Evolutionary conservation across 2,113 vertebrate species (phyloP).

Genomic region (Arizona elegans): DNA sequence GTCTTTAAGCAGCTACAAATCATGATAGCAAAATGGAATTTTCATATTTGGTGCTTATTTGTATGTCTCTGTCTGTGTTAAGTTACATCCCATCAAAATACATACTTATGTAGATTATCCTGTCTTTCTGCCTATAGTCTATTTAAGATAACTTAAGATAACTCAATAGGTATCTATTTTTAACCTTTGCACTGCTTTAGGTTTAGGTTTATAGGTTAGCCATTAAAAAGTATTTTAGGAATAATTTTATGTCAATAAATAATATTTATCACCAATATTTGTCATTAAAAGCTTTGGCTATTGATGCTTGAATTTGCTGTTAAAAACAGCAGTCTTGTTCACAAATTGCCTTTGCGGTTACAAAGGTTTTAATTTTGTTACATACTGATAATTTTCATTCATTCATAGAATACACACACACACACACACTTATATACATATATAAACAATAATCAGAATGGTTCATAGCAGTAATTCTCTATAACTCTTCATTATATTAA

Average conservation of each 20-base stretch:
- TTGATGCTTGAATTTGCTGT: not conserved
- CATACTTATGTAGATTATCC: not conserved
- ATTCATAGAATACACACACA: not conserved
- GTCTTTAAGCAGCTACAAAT: not conserved
- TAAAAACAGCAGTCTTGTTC: not conserved
- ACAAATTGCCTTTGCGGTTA: not conserved
- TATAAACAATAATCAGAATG: not conserved
- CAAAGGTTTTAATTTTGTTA: constrained; percentile 9
- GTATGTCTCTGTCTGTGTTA: not conserved
- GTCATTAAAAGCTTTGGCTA: not conserved
- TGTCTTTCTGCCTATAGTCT: no score
- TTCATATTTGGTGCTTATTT: not conserved
- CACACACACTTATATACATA: not conserved
- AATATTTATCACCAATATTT: not conserved
- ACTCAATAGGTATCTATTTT: not conserved
- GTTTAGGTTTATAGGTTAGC: not conserved
- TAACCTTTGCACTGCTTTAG: not conserved
- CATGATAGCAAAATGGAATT: not conserved
- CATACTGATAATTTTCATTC: not conserved
- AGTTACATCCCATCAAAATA: not conserved
- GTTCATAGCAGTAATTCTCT: not conserved
- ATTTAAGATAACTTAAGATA: not conserved
- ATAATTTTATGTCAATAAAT: not conserved
- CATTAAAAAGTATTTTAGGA: not conserved
- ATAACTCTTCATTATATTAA: not conserved